Evolutionary conservation across 2,888 invertebrate species (phyloP), one percentile per base, ranked within the genome.

Genomic region (Schrankia costaestrigalis): DNA sequence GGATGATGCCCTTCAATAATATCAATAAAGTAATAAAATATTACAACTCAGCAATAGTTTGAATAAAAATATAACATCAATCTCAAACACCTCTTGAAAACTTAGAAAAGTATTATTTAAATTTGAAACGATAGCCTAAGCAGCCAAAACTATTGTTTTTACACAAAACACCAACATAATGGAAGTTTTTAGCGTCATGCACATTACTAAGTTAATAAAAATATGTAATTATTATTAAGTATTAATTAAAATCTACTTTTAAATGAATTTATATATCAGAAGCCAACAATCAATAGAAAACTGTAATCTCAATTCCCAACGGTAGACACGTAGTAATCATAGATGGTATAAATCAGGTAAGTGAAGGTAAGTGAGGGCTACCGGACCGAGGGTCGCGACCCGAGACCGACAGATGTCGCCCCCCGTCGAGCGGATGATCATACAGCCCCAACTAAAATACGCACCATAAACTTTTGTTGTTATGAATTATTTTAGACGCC

Each of bases 401-500:
- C 38, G 23, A 10, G 63, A 45, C 55, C 68, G 77, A 75, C 87
- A 87, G 87, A 87, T 87, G 88, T 75, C 71, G 71, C 66, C 85
- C 84, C 88, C 88, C 56, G 82, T 69, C 26, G 86, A 34, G 84
- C 67, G 66, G 56, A 63, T 79, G 83, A 85, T 85, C 77, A 80
- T 63, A 59, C 49, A 43, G 54, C 72, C 71, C 67, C 55, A 39
- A 49, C 43, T 57, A 51, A 50, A 49, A 46, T 56, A 56, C 56
- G 59, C 59, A 50, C 63, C 69, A 74, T 76, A 72, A 74, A 73
- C 60, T 54, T 59, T 71, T 63, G 62, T 59, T 63, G 57, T 56
- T 57, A 58, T 62, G 56, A 63, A 67, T 70, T 64, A 57, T 59
- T 56, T 53, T 34, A 40, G 49, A 46, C 32, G 50, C 41, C 57